Percentiles rank a stretch among this genome's conserved stretches.
These are phyloP conservation scores for Thunnus maccoyii DNA, from an alignment of 2,113 vertebrate genomes.

Conservation along the genomic window DNA sequence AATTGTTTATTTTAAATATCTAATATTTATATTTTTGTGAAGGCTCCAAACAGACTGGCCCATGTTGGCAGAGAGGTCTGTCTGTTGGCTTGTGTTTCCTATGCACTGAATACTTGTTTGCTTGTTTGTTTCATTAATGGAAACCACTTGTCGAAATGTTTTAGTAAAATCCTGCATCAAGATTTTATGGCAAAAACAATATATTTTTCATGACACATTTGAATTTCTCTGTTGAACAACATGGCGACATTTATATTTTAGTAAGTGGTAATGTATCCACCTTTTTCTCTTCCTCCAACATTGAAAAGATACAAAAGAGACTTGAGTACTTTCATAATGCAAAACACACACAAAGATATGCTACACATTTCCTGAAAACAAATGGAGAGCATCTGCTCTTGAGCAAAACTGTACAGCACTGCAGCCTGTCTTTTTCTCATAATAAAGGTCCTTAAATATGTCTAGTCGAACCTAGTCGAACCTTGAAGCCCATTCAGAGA, in stretches of 20 bases:
- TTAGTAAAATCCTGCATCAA: constrained; percentile 86
- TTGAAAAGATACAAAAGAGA: constrained; percentile 70
- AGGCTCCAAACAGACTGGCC: constrained; percentile 79
- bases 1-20: constrained; percentile 85
- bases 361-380: constrained; percentile 68
- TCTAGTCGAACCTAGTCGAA: constrained; percentile 33
- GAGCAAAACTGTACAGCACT: constrained; percentile 21
- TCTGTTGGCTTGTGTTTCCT: constrained; percentile 76
- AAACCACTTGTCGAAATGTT: constrained; percentile 84
- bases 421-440: constrained; percentile 46
- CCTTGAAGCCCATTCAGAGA: constrained; percentile 26
- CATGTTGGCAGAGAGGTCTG: constrained; percentile 79
- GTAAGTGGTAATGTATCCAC: constrained; percentile 80
- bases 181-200: constrained; percentile 85
- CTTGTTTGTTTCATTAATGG: constrained; percentile 87
- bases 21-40: constrained; percentile 83
- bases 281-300: constrained; percentile 74
- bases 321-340: constrained; percentile 33
- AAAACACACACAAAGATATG: constrained; percentile 38
- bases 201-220: constrained; percentile 87
- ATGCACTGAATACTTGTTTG: constrained; percentile 76
- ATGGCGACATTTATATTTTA: constrained; percentile 85
- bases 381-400: constrained; percentile 63
- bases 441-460: constrained; percentile 63
- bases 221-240: constrained; percentile 86